A percentile compares a stretch with the other conserved stretches of the same genome.
Evolutionary conservation across 2,113 vertebrate species (phyloP).

Genomic region (Phrynocephalus versicolor): DNA sequence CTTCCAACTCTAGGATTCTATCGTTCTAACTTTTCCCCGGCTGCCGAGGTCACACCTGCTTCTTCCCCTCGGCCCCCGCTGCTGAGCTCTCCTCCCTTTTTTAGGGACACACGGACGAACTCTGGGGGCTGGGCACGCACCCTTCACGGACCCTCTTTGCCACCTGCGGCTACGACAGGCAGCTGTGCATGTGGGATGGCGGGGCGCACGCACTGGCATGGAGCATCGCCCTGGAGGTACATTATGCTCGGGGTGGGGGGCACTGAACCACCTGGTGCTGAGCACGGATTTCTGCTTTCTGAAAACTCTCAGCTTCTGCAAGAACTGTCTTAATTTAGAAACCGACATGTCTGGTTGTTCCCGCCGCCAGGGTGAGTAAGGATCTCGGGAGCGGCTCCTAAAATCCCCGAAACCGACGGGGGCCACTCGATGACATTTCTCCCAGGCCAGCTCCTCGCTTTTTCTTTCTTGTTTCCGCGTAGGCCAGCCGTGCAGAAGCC

Average conservation of each 20-base stretch:
- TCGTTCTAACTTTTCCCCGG: too few relatives aligned
- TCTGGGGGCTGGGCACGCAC: constrained; percentile 91
- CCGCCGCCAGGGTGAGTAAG: background rate
- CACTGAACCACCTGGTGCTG: background rate
- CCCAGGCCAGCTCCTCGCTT: background rate
- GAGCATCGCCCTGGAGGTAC: constrained; percentile 85
- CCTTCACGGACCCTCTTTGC: constrained; percentile 84
- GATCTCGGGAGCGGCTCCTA: background rate
- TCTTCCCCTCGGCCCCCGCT: too few relatives aligned
- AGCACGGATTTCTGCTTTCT: background rate
- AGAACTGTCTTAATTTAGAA: background rate
- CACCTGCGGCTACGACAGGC: constrained; percentile 88
- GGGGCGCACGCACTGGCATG: constrained; percentile 84
- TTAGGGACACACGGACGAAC: constrained; percentile 89
- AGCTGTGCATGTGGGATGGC: constrained; percentile 88
- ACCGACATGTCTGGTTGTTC: background rate
- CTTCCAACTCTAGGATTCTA: too few relatives aligned
- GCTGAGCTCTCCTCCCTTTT: background rate
- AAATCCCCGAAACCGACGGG: background rate
- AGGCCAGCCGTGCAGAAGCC: background rate
- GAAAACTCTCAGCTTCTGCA: background rate
- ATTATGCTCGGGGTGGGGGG: background rate
- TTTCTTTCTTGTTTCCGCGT: background rate
- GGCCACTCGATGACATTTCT: background rate
- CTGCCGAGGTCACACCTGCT: too few relatives aligned